Evolutionary conservation across 2,113 vertebrate genomes (phyloP).

Genomic region (Saccopteryx bilineata): DNA sequence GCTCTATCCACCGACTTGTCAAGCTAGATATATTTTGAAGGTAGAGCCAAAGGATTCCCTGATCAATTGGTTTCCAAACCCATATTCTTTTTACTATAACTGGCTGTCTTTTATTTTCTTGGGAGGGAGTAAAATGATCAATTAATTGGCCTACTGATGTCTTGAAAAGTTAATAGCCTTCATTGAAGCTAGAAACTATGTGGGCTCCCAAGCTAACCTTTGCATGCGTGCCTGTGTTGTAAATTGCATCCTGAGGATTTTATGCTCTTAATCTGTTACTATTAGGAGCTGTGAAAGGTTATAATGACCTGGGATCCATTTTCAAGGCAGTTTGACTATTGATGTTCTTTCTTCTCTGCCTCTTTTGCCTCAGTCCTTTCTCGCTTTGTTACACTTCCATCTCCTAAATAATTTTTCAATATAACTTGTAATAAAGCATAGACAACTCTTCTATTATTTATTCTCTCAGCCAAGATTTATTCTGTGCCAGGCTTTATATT

Average conservation of each 20-base stretch:
- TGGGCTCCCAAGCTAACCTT: neutral
- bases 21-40: neutral
- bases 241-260: neutral
- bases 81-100: slow-evolving; percentile 12
- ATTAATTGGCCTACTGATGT: slow-evolving; percentile 59
- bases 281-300: neutral
- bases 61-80: neutral
- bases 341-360: neutral
- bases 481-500: neutral
- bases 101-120: slow-evolving; percentile 58
- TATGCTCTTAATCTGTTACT: neutral
- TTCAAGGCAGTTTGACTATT: neutral
- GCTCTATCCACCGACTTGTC: too few relatives aligned
- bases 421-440: neutral
- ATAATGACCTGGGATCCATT: neutral
- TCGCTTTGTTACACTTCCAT: neutral
- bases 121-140: neutral
- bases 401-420: neutral
- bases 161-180: slow-evolving; percentile 35
- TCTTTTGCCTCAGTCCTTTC: neutral
- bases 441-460: neutral
- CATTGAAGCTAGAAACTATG: neutral
- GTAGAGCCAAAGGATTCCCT: neutral
- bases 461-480: neutral
- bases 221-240: neutral